Evolutionary conservation across 2,113 vertebrate species (phyloP), one percentile per base, ranked within the genome.

Genomic region (Menidia beryllina): DNA sequence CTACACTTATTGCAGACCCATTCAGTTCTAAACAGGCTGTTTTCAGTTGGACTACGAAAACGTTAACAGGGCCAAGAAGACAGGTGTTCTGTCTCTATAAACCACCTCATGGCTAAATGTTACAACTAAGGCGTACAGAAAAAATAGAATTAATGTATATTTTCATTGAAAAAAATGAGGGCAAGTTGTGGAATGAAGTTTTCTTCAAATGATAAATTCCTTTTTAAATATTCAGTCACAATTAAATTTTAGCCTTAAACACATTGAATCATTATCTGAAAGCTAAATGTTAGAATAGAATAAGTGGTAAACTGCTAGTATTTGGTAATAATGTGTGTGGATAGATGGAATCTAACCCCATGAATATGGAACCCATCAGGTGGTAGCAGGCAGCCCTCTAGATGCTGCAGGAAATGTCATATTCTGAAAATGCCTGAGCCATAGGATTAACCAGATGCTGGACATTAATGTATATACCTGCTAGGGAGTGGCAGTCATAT

Each of bases 341-440:
- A 23, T 66, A 45, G 24, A 56, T 49, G 59, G 3, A 0, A 30
- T 0, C 19, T 4, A 26, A n/a, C 24, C 17, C 36, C 24, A 26
- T 51, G 25, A 45, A 4, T 8, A 27, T 51, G 15, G 8, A 34
- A 47, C 7, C 34, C 24, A 51, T 15, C 15, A 51, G n/a, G 6
- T 25, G 25, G 47, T 38, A 38, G 34, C 11, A 0, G 43, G 10
- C 13, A 3, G 26, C 36, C 25, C 25, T 30, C n/a, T 39, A 30
- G 30, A 20, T 38, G 3, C 69, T 56, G 70, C 60, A 51, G 60
- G 53, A 57, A 51, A 65, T 57, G 53, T 65, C 60, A 63, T 12
- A 24, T 14, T 0, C 24, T 41, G 24, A 57, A 24, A n/a, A 43
- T 39, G 51, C 65, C 15, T 73, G 14, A 41, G 36, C 27, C 13